Percentiles rank a stretch among this genome's conserved stretches.
phyloP scores from a whole-genome alignment of 2,888 invertebrate species.

The Acronicta leporina region DNA sequence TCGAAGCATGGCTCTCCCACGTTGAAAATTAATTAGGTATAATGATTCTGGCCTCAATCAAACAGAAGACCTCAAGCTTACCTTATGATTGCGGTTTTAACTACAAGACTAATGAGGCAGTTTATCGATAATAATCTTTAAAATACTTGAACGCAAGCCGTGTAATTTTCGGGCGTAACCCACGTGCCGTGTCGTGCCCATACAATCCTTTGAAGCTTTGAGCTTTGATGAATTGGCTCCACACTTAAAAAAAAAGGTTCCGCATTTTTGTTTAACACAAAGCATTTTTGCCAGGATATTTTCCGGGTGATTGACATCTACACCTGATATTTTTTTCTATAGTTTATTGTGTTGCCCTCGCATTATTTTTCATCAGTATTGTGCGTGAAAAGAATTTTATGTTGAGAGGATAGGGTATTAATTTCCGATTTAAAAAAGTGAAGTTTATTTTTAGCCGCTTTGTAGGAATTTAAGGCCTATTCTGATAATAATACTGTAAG shows the following conservation, averaged over 20 bases:
- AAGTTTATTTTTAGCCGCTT: not conserved
- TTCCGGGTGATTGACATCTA: conserved; percentile 54
- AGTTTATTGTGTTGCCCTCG: conserved; percentile 32
- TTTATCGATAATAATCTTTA: no score
- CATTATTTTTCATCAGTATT: conserved; percentile 33
- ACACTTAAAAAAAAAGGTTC: conserved; percentile 29
- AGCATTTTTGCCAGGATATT: conserved; percentile 50
- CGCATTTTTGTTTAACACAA: conserved; percentile 40
- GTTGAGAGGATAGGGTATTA: not conserved
- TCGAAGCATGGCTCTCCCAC: no score
- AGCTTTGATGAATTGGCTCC: conserved; percentile 53
- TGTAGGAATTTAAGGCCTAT: not conserved
- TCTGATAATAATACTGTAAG: not conserved
- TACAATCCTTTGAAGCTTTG: conserved; percentile 35
- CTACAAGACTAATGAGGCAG: no score
- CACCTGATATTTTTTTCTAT: conserved; percentile 40
- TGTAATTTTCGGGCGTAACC: conserved; percentile 9
- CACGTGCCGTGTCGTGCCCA: conserved; percentile 7
- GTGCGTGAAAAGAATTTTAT: conserved; percentile 3
- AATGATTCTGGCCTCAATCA: no score
- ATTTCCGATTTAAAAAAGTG: not conserved
- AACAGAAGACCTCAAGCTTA: no score
- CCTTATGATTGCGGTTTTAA: no score
- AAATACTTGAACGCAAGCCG: not conserved
- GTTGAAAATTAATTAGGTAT: no score